Conservation (phyloP, 2,113 vertebrate species). For the Ciconia stormi region DNA sequence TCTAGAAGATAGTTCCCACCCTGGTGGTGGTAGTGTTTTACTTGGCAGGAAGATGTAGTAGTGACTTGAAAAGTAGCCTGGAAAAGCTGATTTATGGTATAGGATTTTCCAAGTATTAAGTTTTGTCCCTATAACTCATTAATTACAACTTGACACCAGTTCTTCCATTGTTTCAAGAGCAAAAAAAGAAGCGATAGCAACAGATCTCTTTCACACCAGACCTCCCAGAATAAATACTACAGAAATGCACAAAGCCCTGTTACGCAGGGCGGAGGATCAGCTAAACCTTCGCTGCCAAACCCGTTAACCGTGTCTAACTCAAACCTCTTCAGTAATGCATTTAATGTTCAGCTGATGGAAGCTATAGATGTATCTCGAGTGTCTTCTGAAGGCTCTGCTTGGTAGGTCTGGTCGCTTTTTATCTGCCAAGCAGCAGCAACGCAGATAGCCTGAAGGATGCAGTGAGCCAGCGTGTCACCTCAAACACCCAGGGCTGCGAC, state of each 20-base stretch:
- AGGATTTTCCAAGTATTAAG: constrained; percentile 45
- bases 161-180: neutral
- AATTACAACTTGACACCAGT: neutral
- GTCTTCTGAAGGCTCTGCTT: neutral
- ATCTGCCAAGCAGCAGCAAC: neutral
- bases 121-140: constrained; percentile 38
- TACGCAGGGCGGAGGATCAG: neutral
- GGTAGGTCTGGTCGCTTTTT: neutral
- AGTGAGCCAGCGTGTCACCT: neutral
- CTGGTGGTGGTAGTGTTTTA: constrained; percentile 52
- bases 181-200: neutral
- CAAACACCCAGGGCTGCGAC: too few species aligned
- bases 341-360: neutral
- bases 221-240: neutral
- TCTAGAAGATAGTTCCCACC: constrained; percentile 63
- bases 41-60: constrained; percentile 56
- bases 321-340: rapidly evolving
- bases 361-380: rapidly evolving
- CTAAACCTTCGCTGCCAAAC: neutral
- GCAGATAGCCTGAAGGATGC: neutral
- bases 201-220: neutral
- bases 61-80: constrained; percentile 51
- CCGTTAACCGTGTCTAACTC: rapidly evolving
- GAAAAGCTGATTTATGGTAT: constrained; percentile 62
- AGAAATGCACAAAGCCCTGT: neutral